Percentiles rank a stretch among this genome's conserved stretches.
Conservation (phyloP, 2,888 invertebrate species). For the Catocala fraxini region DNA sequence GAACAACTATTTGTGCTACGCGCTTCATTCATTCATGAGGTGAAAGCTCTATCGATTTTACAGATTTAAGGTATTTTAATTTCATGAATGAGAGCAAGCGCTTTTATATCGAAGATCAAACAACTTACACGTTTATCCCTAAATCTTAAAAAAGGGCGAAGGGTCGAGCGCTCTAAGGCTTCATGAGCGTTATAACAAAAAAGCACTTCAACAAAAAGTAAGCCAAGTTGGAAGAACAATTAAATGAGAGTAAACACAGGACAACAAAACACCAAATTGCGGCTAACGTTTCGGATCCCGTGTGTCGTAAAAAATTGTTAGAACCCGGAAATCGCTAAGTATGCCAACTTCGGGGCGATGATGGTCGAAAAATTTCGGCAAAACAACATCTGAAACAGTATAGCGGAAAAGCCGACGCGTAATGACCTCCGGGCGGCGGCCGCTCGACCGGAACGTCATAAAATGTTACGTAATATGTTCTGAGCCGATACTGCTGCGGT, state of each 20-base stretch:
- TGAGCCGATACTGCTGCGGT: conserved; percentile 34
- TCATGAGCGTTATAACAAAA: conserved; percentile 37
- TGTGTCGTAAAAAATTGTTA: conserved; percentile 41
- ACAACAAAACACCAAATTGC: conserved; percentile 35
- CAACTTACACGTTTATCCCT: conserved; percentile 34
- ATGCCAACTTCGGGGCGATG: conserved; percentile 37
- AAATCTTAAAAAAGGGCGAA: conserved; percentile 41
- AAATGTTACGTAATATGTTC: conserved; percentile 55
- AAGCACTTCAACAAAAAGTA: conserved; percentile 24
- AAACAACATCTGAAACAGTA: conserved; percentile 52
- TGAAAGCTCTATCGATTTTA: conserved; percentile 21
- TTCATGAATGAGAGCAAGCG: conserved; percentile 26
- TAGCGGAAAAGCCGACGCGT: conserved; percentile 52
- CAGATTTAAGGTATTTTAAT: conserved; percentile 39
- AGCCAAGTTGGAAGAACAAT: conserved; percentile 29
- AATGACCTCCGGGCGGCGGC: conserved; percentile 54
- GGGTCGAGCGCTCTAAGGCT: conserved; percentile 34
- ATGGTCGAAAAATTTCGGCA: conserved; percentile 47
- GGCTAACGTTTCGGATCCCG: conserved; percentile 25
- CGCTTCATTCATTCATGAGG: background rate
- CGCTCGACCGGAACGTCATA: conserved; percentile 55
- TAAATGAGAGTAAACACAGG: conserved; percentile 40
- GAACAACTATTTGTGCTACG: too few species aligned
- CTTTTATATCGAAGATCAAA: conserved; percentile 40
- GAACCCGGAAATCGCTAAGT: conserved; percentile 46